Percentiles rank a stretch among this genome's conserved stretches.
Evolutionary conservation across 2,888 invertebrate genomes (phyloP).

Genomic region (Camptogramma bilineatum): DNA sequence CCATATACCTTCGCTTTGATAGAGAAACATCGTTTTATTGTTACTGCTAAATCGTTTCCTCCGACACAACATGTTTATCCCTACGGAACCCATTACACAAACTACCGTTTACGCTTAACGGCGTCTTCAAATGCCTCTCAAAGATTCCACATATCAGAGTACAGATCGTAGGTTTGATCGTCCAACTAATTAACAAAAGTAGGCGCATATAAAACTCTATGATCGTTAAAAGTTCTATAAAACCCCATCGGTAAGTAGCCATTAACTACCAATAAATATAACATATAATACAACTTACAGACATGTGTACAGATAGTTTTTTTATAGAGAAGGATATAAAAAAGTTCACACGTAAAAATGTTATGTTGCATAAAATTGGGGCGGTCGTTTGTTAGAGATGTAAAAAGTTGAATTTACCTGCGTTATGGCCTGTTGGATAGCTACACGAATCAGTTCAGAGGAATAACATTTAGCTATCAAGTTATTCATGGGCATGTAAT

Average conservation of each 20-base stretch:
- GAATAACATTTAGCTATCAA: neutral
- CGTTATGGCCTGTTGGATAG: conserved; percentile 10
- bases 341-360: conserved; percentile 44
- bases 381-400: conserved; percentile 36
- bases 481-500: neutral
- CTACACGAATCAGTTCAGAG: neutral
- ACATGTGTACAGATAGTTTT: conserved; percentile 37
- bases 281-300: conserved; percentile 58
- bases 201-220: conserved; percentile 64
- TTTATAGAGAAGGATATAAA: conserved; percentile 43
- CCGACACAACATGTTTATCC: conserved; percentile 38
- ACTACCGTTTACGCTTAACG: conserved; percentile 34
- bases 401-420: conserved; percentile 39
- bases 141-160: conserved; percentile 53
- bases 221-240: conserved; percentile 75
- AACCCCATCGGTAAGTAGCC: conserved; percentile 48
- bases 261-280: conserved; percentile 66
- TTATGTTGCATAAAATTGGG: conserved; percentile 46
- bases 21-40: conserved; percentile 5
- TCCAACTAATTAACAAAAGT: conserved; percentile 74
- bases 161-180: conserved; percentile 67
- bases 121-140: conserved; percentile 39
- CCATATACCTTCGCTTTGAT: neutral
- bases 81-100: conserved; percentile 40
- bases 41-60: neutral